Base-by-base conservation (phyloP, 2,888 invertebrate species). In the Chrysodeixis includens region DNA sequence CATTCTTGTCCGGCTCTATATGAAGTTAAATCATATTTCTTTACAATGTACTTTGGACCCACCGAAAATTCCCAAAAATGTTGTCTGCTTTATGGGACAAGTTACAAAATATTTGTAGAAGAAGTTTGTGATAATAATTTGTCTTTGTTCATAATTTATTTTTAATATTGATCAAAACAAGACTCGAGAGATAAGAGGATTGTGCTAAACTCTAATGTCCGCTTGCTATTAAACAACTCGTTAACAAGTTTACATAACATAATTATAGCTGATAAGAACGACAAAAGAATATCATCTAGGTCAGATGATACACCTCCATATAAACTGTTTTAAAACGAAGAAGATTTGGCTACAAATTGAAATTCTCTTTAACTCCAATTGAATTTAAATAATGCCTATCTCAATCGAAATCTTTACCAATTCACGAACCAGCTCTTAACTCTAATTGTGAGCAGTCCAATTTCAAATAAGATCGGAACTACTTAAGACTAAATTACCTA, bases 1-100 rank as follows among this genome's bases (percentile, higher is more conserved):
- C 83, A 83, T 86, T 86, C 82, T 85, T 85, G 72, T 73, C 52
- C 46, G 55, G 18, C 62, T 30, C 60, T 74, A 62, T 71, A 71
- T 68, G 64, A 6, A 56, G 66, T 20, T 56, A 62, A n/a, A 57
- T 57, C 14, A 18, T 55, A 56, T 14, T 22, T 59, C 6, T 61
- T 63, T 35, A 49, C 46, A 49, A 49, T 49, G 46, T 49, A 16
- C 46, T 49, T 10, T 18, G 6, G 40, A 40, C 5, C 46, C 20
- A 49, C 18, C 18, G 3, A 49, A 49, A 49, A 49, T 4, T 49
- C 46, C 46, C 46, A 20, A 49, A 49, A 16, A 20, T 18, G 46
- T 10, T 49, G 46, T 18, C 9, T 49, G 10, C 9, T 49, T 49
- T 49, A 10, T 20, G 18, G 10, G 18, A 18, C 46, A 20, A 20